Base-by-base conservation (phyloP, 2,888 invertebrate species). In the Torymus tubicola region DNA sequence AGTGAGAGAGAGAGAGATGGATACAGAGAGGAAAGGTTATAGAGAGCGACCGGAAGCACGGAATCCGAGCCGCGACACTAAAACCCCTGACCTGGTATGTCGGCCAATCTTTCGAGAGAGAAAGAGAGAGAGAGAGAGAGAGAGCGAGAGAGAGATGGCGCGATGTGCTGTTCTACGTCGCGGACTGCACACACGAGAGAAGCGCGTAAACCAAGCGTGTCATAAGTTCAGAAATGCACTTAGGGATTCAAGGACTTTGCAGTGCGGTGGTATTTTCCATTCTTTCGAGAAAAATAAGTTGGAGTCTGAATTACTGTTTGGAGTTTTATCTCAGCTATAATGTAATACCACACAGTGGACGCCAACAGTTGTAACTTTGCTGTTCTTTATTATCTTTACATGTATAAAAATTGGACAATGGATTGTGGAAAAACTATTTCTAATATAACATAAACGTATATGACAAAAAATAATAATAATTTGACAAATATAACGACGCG, bases 51-150 rank as follows among this genome's bases (percentile, higher is more conserved):
- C 80, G 81, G 78, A 86, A 86, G 83, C 84, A 85, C 84, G 86
- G 85, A 87, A 89, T 87, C 87, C 84, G 85, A 87, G 85, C 83
- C 81, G 83, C 84, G 85, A 86, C 85, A 86, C 85, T 85, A 85
- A 86, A 88, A 88, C 86, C 85, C 86, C 85, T 87, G 89, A 88
- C 86, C 88, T 85, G 87, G 85, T 87, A 87, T 87, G 86, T 85
- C 86, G 84, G 82, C 85, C 87, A 86, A 88, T 89, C 86, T 87
- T 88, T 88, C 84, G 85, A 16, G 31, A 31, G 31, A 31, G 31
- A 2, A 8, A 2, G 31, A 31, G 31, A 2, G 31, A 2, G 31
- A 2, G 31, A 2, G 31, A 2, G 31, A 2, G 31, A 2, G 31
- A 1, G 3, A 31, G 3, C 3, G 31, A 24, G 52, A 12, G 53